phyloP scores from a whole-genome alignment of 2,113 vertebrate genomes.

The Onychorhynchus coronatus region DNA sequence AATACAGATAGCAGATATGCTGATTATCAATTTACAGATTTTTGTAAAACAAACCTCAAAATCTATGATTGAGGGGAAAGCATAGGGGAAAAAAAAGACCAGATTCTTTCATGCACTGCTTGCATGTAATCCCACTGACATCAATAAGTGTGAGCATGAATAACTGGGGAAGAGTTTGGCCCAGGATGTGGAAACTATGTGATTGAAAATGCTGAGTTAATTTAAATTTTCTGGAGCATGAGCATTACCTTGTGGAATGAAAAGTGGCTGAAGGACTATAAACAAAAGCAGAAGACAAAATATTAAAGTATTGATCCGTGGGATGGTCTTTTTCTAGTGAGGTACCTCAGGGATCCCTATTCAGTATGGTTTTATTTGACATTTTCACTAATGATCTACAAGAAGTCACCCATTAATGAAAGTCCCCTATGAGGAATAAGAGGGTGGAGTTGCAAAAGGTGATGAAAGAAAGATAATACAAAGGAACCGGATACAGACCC shows the following conservation, averaged over 20 bases:
- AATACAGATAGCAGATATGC: not conserved
- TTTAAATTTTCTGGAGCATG: slow-evolving; percentile 27
- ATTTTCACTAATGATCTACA: not conserved
- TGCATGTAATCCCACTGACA: not conserved
- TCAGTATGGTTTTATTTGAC: not conserved
- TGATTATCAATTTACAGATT: not conserved
- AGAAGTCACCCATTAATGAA: not conserved
- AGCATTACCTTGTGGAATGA: slow-evolving; percentile 21
- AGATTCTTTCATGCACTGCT: not conserved
- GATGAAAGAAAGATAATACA: not conserved
- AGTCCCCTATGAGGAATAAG: not conserved
- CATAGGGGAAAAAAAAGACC: not conserved
- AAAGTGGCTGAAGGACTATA: slow-evolving; percentile 19
- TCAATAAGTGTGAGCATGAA: not conserved
- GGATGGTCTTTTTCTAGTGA: not conserved
- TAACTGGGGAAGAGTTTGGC: not conserved
- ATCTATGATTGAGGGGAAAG: not conserved
- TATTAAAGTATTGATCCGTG: not conserved
- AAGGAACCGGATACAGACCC: not conserved
- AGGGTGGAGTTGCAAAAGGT: not conserved
- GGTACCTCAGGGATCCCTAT: not conserved
- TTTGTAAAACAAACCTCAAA: not conserved
- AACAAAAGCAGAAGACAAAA: slow-evolving; percentile 48
- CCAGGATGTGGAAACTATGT: not conserved
- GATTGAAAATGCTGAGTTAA: slow-evolving; percentile 41